These are phyloP conservation scores for Lasioglossum calceatum DNA, from an alignment of 2,888 invertebrate genomes.

Conservation along the genomic window DNA sequence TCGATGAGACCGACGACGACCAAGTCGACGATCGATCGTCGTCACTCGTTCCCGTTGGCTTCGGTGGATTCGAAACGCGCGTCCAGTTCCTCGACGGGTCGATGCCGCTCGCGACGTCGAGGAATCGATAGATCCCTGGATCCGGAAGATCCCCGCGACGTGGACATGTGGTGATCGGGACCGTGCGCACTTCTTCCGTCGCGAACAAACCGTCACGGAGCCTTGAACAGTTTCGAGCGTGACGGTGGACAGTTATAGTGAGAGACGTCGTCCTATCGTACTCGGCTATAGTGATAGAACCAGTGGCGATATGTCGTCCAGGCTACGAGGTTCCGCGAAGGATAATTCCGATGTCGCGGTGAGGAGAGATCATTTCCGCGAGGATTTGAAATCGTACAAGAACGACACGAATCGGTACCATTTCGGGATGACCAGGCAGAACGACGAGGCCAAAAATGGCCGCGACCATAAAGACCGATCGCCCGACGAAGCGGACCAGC, in stretches of 20 bases:
- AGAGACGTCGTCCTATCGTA: background rate
- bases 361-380: conserved; percentile 59
- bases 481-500: conserved; percentile 63
- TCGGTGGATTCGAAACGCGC: conserved; percentile 17
- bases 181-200: conserved; percentile 13
- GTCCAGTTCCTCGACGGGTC: conserved; percentile 46
- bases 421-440: conserved; percentile 62
- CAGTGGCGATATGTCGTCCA: conserved; percentile 78
- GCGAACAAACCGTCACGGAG: conserved; percentile 31
- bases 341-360: conserved; percentile 64
- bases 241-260: conserved; percentile 12
- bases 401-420: conserved; percentile 65
- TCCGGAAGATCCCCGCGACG: background rate
- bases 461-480: conserved; percentile 32
- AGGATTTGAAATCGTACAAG: conserved; percentile 39
- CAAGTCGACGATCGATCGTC: background rate
- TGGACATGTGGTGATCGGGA: conserved; percentile 34
- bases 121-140: conserved; percentile 1
- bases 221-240: conserved; percentile 26
- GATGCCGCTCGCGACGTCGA: conserved; percentile 27
- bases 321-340: conserved; percentile 74
- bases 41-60: background rate
- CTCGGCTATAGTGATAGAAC: background rate
- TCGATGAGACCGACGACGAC: background rate
- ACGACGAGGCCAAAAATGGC: conserved; percentile 61